These are phyloP conservation scores for Zaprionus lachaisei DNA, from an alignment of 1,140 invertebrate species.

Conservation along the genomic window DNA sequence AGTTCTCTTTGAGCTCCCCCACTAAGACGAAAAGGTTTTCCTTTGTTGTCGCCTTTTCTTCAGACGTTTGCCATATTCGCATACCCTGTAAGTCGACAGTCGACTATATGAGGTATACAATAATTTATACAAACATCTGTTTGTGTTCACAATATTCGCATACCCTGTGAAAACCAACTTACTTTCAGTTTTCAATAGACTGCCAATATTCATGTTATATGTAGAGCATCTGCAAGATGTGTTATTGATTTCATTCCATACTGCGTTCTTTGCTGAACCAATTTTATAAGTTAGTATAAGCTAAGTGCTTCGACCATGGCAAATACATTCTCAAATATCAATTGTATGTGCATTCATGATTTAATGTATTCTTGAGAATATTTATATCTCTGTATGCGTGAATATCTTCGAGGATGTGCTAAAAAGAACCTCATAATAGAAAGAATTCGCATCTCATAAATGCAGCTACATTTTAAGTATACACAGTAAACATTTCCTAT, in stretches of 20 bases:
- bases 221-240: background rate
- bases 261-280: conserved; percentile 54
- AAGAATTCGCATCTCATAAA: conserved; percentile 23
- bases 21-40: conserved; percentile 38
- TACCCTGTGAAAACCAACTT: background rate
- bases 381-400: conserved; percentile 26
- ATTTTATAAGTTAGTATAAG: conserved; percentile 62
- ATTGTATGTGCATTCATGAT: conserved; percentile 9
- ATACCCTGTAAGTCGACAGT: conserved; percentile 14
- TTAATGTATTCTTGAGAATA: conserved; percentile 3
- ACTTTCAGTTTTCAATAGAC: background rate
- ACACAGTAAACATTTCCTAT: background rate
- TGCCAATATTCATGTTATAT: background rate
- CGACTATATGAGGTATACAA: background rate
- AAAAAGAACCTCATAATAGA: conserved; percentile 41
- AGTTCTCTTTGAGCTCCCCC: conserved; percentile 20
- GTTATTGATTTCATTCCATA: background rate
- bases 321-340: conserved; percentile 29
- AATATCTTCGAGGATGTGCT: conserved; percentile 38
- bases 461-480: background rate
- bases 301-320: conserved; percentile 53
- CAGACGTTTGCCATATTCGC: conserved; percentile 3
- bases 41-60: conserved; percentile 44
- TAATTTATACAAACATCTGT: background rate
- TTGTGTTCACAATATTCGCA: background rate